Percentiles rank a stretch among this genome's conserved stretches.
Conservation (phyloP, 2,888 invertebrate genomes). For the Cotesia congregata region DNA sequence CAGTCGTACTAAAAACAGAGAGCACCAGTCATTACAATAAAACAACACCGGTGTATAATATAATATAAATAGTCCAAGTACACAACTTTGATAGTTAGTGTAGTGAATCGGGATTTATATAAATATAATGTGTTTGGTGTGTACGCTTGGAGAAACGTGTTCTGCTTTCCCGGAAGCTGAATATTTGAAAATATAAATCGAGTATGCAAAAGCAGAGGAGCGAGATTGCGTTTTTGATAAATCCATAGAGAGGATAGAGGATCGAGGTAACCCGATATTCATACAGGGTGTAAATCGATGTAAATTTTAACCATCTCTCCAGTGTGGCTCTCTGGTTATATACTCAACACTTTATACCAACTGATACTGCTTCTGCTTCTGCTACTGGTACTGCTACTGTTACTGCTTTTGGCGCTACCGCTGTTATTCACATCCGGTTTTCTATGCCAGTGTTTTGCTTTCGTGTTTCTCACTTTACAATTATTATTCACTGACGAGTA, state of each 20-base stretch:
- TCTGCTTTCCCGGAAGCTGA: conserved; percentile 43
- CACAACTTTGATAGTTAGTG: no score
- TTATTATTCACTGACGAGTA: conserved; percentile 20
- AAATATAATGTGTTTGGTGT: background rate
- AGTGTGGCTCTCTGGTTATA: background rate
- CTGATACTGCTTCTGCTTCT: conserved; percentile 9
- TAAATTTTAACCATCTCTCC: conserved; percentile 37
- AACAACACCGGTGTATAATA: background rate
- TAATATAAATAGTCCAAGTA: no score
- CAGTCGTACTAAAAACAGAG: background rate
- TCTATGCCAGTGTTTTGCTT: background rate
- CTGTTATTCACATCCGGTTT: conserved; percentile 22
- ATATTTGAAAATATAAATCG: conserved; percentile 42
- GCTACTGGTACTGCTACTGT: background rate
- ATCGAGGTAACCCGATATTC: conserved; percentile 38
- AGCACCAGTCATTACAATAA: conserved; percentile 1
- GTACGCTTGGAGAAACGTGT: conserved; percentile 32
- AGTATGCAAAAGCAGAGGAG: conserved; percentile 19
- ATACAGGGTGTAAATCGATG: conserved; percentile 38
- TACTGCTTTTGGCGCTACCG: background rate
- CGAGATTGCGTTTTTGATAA: conserved; percentile 42
- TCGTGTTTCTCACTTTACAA: conserved; percentile 11
- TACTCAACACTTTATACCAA: background rate
- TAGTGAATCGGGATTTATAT: background rate
- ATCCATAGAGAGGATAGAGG: conserved; percentile 25